These are phyloP conservation scores for Morus bassanus DNA, from an alignment of 2,797 vertebrate species.

Conservation along the genomic window DNA sequence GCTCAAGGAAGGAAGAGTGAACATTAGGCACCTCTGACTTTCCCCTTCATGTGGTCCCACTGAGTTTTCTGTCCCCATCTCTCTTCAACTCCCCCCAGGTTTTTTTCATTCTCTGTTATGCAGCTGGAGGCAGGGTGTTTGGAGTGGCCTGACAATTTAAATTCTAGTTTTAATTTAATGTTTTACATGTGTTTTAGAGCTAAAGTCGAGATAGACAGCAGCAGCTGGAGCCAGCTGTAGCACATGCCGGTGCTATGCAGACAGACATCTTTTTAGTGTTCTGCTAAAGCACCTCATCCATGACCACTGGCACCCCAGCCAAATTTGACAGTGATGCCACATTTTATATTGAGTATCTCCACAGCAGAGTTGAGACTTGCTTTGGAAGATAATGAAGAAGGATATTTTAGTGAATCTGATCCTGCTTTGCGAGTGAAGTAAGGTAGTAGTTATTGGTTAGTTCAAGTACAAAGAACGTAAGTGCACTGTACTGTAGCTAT, in stretches of 20 bases:
- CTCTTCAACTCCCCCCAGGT: not conserved
- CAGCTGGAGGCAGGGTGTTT: not conserved
- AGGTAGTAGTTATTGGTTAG: not conserved
- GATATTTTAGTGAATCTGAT: not conserved
- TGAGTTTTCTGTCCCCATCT: not conserved
- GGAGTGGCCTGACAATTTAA: not conserved
- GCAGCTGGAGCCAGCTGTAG: not conserved
- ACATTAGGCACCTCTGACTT: not conserved
- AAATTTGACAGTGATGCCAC: not conserved
- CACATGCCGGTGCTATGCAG: not conserved
- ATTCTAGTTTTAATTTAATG: conserved; percentile 18
- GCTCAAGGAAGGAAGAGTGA: not conserved
- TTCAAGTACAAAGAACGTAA: not conserved
- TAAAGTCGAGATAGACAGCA: conserved; percentile 6
- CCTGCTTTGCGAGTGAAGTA: not conserved
- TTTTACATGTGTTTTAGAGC: conserved; percentile 23
- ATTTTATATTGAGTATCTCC: not conserved
- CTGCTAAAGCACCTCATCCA: not conserved
- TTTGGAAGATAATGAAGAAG: conserved; percentile 40
- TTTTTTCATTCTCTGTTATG: not conserved
- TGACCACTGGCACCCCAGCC: not conserved
- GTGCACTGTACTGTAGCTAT: not conserved
- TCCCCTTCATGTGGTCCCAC: not conserved
- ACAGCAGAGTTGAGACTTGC: conserved; percentile 67
- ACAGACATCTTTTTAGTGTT: not conserved